phyloP scores from a whole-genome alignment of 2,113 vertebrate genomes.

The Cisticola juncidis region DNA sequence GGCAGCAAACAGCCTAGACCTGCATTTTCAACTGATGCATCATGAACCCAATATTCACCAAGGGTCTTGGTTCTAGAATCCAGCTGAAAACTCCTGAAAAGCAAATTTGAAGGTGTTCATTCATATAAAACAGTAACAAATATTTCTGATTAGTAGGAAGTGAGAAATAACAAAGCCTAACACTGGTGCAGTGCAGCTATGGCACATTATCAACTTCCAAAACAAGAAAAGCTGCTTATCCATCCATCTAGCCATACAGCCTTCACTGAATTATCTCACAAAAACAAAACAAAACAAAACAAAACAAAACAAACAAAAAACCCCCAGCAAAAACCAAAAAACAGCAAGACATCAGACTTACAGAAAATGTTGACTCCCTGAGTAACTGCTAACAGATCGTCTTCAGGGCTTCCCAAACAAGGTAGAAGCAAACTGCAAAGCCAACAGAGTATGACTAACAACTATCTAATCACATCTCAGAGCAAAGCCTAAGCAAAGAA shows the following conservation, averaged over 20 bases:
- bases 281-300: too few relatives aligned
- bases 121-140: neutral
- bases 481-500: neutral
- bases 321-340: too few relatives aligned
- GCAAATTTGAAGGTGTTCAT: neutral
- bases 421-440: neutral
- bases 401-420: neutral
- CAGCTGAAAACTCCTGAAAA: neutral
- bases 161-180: neutral
- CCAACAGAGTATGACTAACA: neutral
- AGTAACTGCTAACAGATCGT: neutral
- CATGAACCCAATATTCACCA: neutral
- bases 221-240: neutral
- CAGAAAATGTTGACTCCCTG: neutral
- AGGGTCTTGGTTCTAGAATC: neutral
- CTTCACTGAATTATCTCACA: neutral
- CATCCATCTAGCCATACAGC: neutral
- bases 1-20: neutral
- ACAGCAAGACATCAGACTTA: neutral
- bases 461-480: neutral
- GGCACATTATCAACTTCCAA: neutral
- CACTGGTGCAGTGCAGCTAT: neutral
- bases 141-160: neutral
- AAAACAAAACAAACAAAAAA: too few relatives aligned
- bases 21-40: neutral